phyloP scores from a whole-genome alignment of 2,888 invertebrate species.

The Heliconius charithonia region DNA sequence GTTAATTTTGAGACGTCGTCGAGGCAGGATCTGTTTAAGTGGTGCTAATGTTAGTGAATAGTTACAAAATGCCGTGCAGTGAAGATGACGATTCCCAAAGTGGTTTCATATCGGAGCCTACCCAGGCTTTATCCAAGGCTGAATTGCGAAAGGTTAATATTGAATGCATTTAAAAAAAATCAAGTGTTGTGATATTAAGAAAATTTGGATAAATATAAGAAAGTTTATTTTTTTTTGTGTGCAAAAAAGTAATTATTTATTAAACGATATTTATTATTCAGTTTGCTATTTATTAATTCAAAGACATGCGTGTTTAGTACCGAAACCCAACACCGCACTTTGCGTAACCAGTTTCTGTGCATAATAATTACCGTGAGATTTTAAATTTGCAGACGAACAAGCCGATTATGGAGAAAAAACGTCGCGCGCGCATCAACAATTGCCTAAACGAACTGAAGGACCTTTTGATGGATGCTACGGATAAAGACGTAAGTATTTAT shows the following conservation, averaged over 20 bases:
- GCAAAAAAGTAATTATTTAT: background rate
- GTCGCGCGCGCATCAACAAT: conserved; percentile 94
- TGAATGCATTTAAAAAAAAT: background rate
- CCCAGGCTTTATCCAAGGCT: conserved; percentile 86
- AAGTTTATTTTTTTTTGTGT: background rate
- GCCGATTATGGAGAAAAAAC: conserved; percentile 96
- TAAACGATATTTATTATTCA: too few relatives aligned
- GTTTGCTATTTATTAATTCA: background rate
- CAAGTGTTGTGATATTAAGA: background rate
- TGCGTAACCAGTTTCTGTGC: conserved; percentile 1
- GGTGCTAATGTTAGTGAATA: conserved; percentile 42
- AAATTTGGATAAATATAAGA: background rate
- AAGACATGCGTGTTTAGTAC: background rate
- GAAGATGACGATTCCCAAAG: conserved; percentile 84
- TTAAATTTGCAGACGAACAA: conserved; percentile 90
- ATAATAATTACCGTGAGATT: conserved; percentile 43
- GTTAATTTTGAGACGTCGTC: conserved; percentile 55
- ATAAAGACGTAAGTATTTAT: conserved; percentile 91
- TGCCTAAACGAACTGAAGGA: conserved; percentile 94
- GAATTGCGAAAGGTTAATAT: conserved; percentile 86
- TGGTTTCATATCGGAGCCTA: conserved; percentile 78
- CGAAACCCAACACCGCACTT: conserved; percentile 5
- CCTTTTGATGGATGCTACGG: conserved; percentile 91
- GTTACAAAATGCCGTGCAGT: conserved; percentile 83
- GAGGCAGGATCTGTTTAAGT: conserved; percentile 52